These are phyloP conservation scores for Amphimedon queenslandica DNA, from an alignment of 37 sponge, comb jelly and placozoan species.

Conservation along the genomic window DNA sequence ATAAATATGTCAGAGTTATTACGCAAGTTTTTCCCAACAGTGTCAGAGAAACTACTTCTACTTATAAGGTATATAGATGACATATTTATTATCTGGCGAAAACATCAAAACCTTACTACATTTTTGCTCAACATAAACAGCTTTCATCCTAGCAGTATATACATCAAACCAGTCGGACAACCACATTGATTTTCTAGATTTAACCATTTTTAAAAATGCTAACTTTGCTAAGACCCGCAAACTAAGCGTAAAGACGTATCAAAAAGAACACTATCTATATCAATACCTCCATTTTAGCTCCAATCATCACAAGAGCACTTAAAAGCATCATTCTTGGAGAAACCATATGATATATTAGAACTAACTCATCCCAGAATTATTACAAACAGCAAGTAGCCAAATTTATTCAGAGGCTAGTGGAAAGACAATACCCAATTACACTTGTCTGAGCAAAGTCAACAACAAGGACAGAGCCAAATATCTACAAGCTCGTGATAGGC, in stretches of 20 bases:
- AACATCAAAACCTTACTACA: neutral
- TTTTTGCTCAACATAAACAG: slow-evolving; percentile 6
- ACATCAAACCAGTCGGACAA: neutral
- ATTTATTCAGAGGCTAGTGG: slow-evolving; percentile 6
- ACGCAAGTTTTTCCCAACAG: neutral
- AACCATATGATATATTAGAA: slow-evolving; percentile 14
- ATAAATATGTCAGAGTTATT: slow-evolving; percentile 17
- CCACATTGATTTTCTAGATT: neutral
- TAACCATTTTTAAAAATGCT: slow-evolving; percentile 1
- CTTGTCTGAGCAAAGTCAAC: neutral
- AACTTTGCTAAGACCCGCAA: neutral
- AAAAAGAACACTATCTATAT: slow-evolving; percentile 25
- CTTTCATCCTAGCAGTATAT: slow-evolving; percentile 11
- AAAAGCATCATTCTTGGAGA: slow-evolving; percentile 13
- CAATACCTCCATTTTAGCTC: slow-evolving; percentile 35
- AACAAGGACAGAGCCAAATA: neutral
- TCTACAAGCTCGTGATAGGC: too few relatives aligned
- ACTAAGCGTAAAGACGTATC: slow-evolving; percentile 14
- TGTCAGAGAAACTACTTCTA: slow-evolving; percentile 6
- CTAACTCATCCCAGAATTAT: neutral
- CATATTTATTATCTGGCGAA: slow-evolving; percentile 27
- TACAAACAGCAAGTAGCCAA: neutral
- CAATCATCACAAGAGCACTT: neutral
- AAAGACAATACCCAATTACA: slow-evolving; percentile 15
- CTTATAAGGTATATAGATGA: slow-evolving; percentile 38